Base-by-base conservation (phyloP, 2,888 invertebrate genomes). In the Dolomedes plantarius region DNA sequence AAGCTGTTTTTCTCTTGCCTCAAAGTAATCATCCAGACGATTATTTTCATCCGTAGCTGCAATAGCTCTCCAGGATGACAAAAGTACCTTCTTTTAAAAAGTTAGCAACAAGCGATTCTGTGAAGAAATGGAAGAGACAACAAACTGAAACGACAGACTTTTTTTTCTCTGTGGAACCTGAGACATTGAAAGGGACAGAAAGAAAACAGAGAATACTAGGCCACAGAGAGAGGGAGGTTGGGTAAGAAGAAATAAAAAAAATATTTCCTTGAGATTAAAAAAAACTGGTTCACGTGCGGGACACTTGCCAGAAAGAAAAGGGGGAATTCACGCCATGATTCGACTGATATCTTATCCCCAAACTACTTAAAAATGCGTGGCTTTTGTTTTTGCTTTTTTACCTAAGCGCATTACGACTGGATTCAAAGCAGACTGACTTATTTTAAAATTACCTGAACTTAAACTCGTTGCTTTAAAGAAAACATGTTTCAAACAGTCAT, bases 261-360 rank as follows among this genome's bases (percentile, higher is more conserved):
- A n/a, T n/a, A n/a, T n/a, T n/a, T n/a, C 16, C 6, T 16, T 50
- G 23, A 16, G n/a, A 9, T n/a, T 19, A 16, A 50, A 78, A 77
- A 71, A 39, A 78, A 71, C 68, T 71, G n/a, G 36, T 68, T 77
- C 78, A 78, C 78, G 78, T 78, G 78, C 69, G 78, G 78, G 78
- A 50, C 36, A 5, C 28, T 32, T 78, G 78, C 78, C 78, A 78
- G 36, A 50, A 64, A 46, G 46, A 69, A 32, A 77, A 69, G 69
- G 69, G n/a, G n/a, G n/a, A 78, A 78, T 74, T 36, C 31, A 62
- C 56, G 73, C 62, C 13, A 16, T 32, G 36, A 74, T 74, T 74
- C 74, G 32, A 32, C 32, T 36, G 74, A 74, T 64, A 62, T 74
- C 62, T 39, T 50, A 6, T 7, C 50, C 50, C 19, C 11, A 6